phyloP scores from a whole-genome alignment of 1,140 invertebrate species.

The Drosophila lacertosa region DNA sequence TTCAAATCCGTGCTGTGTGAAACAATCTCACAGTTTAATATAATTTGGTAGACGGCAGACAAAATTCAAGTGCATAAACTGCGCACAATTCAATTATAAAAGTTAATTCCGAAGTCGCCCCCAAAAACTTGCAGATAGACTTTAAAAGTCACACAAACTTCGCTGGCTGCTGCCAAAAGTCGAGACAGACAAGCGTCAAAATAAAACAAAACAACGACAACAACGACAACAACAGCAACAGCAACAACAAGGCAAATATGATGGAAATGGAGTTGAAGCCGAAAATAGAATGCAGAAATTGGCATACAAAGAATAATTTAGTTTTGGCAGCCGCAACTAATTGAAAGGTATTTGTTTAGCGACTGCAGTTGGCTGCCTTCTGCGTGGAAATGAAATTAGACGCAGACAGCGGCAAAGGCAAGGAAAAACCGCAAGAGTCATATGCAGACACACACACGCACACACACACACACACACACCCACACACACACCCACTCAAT shows the following conservation, averaged over 20 bases:
- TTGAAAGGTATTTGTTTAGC: conserved; percentile 67
- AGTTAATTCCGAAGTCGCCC: conserved; percentile 41
- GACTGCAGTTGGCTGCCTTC: conserved; percentile 41
- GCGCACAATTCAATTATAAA: conserved; percentile 54
- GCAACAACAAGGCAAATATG: conserved; percentile 7
- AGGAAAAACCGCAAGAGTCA: conserved; percentile 40
- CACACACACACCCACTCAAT: background rate
- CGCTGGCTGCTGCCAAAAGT: conserved; percentile 40
- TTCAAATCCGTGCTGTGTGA: conserved; percentile 8
- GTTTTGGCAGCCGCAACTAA: conserved; percentile 61
- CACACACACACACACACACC: conserved; percentile 3
- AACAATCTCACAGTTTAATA: conserved; percentile 36
- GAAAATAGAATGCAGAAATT: conserved; percentile 21
- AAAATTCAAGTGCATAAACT: conserved; percentile 43
- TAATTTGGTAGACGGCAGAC: conserved; percentile 19
- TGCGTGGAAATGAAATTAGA: conserved; percentile 50
- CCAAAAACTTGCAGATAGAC: conserved; percentile 42
- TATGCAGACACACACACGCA: conserved; percentile 6
- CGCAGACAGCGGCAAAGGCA: conserved; percentile 28
- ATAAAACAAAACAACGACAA: conserved; percentile 16
- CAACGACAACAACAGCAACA: background rate
- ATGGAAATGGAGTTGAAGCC: conserved; percentile 3
- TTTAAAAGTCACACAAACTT: conserved; percentile 50
- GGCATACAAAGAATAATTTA: conserved; percentile 57
- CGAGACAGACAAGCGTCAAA: conserved; percentile 40